phyloP scores from a whole-genome alignment of 2,113 vertebrate genomes.

The Larimichthys crocea region DNA sequence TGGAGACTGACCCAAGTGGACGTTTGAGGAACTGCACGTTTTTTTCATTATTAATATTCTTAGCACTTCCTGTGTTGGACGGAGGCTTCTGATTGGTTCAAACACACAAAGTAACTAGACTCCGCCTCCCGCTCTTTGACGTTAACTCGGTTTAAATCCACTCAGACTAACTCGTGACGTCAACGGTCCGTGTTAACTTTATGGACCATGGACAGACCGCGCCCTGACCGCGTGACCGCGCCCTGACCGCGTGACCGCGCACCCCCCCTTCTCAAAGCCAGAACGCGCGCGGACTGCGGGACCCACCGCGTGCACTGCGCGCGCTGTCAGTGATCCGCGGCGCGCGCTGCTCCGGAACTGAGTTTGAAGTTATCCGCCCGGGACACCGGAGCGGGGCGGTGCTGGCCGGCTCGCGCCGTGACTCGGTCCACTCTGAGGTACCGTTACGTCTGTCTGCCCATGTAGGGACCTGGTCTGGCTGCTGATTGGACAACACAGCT shows the following conservation, averaged over 20 bases:
- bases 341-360: constrained; percentile 5
- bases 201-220: constrained; percentile 50
- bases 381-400: constrained; percentile 19
- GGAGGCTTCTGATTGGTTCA: too few species aligned
- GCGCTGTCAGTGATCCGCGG: constrained; percentile 29
- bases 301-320: background rate
- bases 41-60: too few species aligned
- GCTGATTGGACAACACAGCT: constrained; percentile 22
- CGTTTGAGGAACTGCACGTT: too few species aligned
- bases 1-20: too few species aligned
- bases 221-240: constrained; percentile 58
- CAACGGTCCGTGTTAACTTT: background rate
- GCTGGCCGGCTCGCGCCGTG: background rate
- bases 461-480: background rate
- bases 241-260: constrained; percentile 27
- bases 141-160: too few species aligned
- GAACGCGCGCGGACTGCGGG: constrained; percentile 50
- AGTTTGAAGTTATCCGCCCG: fast-evolving
- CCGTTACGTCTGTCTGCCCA: background rate
- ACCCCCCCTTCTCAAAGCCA: background rate
- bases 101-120: too few species aligned
- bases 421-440: fast-evolving
- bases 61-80: too few species aligned
- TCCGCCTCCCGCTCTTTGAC: too few species aligned
- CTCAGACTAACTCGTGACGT: background rate